These are phyloP conservation scores for Drosophila setifemur DNA, from an alignment of 1,140 invertebrate genomes.

Conservation along the genomic window DNA sequence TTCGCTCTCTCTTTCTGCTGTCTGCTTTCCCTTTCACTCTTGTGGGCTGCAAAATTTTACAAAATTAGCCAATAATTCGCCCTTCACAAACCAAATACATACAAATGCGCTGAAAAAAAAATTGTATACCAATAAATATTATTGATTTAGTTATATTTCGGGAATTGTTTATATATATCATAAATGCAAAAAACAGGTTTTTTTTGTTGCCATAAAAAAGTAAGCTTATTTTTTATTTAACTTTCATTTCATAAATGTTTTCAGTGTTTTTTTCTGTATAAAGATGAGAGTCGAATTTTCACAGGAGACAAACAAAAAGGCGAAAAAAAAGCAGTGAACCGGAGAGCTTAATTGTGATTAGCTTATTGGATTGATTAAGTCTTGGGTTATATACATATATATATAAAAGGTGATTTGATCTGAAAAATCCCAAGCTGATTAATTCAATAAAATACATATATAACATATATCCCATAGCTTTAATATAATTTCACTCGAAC, in stretches of 20 bases:
- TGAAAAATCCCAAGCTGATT: too few relatives aligned
- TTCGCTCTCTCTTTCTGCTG: background rate
- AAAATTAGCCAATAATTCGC: background rate
- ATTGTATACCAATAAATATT: too few relatives aligned
- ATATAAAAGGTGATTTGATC: too few relatives aligned
- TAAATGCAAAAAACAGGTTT: too few relatives aligned
- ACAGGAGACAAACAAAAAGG: constrained; percentile 8
- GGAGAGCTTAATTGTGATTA: background rate
- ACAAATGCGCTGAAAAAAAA: background rate
- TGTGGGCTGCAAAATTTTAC: too few relatives aligned
- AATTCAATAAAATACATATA: too few relatives aligned
- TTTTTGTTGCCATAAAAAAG: too few relatives aligned
- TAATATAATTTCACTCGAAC: too few relatives aligned
- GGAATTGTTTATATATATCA: background rate
- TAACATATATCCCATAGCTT: too few relatives aligned
- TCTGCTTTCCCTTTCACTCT: too few relatives aligned
- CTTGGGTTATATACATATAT: background rate
- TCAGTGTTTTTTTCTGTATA: constrained; percentile 25
- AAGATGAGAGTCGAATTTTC: constrained; percentile 30
- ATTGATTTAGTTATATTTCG: too few relatives aligned
- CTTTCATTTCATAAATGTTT: background rate
- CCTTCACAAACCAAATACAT: background rate
- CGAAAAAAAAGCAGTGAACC: background rate
- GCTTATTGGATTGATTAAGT: background rate
- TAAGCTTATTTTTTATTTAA: background rate